phyloP scores from a whole-genome alignment of 2,797 vertebrate genomes.

The Anguilla pacifica region DNA sequence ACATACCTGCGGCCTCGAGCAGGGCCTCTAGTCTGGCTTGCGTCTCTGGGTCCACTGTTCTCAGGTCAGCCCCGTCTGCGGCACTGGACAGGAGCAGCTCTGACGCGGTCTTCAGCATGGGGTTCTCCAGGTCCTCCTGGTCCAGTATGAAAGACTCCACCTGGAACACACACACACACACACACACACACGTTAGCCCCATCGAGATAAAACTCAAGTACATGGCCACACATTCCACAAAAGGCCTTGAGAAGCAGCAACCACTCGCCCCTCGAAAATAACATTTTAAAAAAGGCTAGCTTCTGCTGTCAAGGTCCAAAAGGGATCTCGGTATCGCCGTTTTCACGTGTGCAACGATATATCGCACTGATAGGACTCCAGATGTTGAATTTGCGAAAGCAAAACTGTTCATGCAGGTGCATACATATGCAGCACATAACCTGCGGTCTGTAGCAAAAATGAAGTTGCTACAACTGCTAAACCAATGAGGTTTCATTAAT shows the following conservation, averaged over 20 bases:
- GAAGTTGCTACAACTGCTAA: neutral
- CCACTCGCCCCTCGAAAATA: neutral
- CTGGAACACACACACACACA: constrained; percentile 60
- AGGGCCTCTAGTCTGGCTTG: constrained; percentile 96
- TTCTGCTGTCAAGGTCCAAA: neutral
- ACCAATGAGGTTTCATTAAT: neutral
- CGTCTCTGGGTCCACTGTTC: constrained; percentile 97
- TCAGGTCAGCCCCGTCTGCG: constrained; percentile 93
- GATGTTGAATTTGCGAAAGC: neutral
- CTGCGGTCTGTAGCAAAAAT: neutral
- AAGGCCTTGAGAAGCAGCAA: neutral
- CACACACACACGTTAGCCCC: neutral
- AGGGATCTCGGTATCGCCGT: neutral
- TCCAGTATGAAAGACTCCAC: constrained; percentile 99
- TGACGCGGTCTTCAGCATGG: constrained; percentile 97
- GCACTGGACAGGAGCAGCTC: constrained; percentile 94
- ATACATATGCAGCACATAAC: neutral
- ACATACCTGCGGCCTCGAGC: constrained; percentile 94
- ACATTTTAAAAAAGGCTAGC: neutral
- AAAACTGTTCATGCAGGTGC: neutral
- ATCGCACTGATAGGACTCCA: neutral
- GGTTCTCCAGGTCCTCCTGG: constrained; percentile 99
- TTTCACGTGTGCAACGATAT: neutral
- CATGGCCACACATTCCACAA: constrained; percentile 7
- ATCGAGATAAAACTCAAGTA: constrained; percentile 1